Evolutionary conservation across 1,140 invertebrate genomes (phyloP), one percentile per base, ranked within the genome.

Genomic region (Nephila pilipes): DNA sequence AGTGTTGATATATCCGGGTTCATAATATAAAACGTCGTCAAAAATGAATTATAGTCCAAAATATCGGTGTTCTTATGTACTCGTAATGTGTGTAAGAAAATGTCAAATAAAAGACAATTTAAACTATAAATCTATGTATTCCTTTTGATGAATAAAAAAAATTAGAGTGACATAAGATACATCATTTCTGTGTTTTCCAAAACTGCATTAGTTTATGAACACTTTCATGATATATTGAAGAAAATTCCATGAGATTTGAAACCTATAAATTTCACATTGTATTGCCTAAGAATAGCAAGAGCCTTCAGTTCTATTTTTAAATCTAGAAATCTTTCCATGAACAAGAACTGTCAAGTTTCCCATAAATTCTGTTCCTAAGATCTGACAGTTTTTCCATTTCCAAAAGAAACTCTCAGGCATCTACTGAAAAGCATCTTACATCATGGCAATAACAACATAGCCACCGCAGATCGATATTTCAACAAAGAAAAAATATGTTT

Each of bases 301-400:
- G 18, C 29, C 12, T 75, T 36, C 69, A 75, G 32, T 75, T 18
- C 29, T 18, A 75, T 75, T 32, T 32, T 5, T 29, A 29, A 36
- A 32, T 75, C 65, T 75, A 4, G 29, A 65, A 65, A 22, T 65
- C 25, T 63, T 25, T 65, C 63, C 63, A 25, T 36, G 69, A 75
- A 75, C 69, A 32, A 29, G 69, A 75, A 75, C 16, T 75, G 69
- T 32, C 69, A 75, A 29, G 29, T 75, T 75, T 75, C 69, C 32
- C 69, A 5, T 32, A 75, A 75, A 75, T 20, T 18, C 12, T 75
- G 29, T 75, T 75, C 32, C 69, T 10, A 75, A 75, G 32, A 75
- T 14, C 69, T 32, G 29, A 75, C 29, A 36, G 25, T 6, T 75
- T 75, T 75, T 75, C 29, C 29, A 75, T 36, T 32, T 18, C 29